Base-by-base conservation (phyloP, 2,888 invertebrate genomes). In the Drosophila pseudotalamancana region DNA sequence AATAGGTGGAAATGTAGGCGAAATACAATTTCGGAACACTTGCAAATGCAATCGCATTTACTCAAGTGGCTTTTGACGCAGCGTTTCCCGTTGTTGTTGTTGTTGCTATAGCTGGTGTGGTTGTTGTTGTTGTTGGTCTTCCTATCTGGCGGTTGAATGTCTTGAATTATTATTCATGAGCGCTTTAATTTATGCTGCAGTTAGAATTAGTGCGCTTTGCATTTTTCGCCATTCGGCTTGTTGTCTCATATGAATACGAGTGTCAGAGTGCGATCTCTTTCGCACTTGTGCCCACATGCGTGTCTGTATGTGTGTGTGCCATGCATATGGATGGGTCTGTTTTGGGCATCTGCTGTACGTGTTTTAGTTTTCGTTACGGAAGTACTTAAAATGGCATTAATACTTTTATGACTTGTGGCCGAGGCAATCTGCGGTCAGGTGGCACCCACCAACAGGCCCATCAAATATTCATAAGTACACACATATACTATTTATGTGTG, bases 111-210 rank as follows among this genome's bases (percentile, higher is more conserved):
- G 35, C 12, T 53, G 40, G 1, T 43, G 35, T 1, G 25, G 21
- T 21, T 53, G 48, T 3, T 51, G 40, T 8, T 57, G 37, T 9
- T 70, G 66, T 39, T 60, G 51, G 18, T 27, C 34, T 54, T 31
- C 39, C 46, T 40, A 51, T 39, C 18, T 69, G 61, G 67, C 39
- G 61, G 72, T 37, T 65, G 63, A 62, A 66, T 79, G 83, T 77
- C 86, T 86, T 86, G 74, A 86, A 83, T 86, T 83, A 83, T 83
- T 83, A 83, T 83, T 83, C 83, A 83, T 83, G 78, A 83, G 83
- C 49, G 73, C 81, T 69, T 83, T 81, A 83, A 83, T 86, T 86
- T 83, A 83, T 83, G 81, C 83, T 83, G 83, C 86, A 83, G 81
- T 83, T 83, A 64, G 81, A 82, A 82, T 82, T 82, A 85, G 81